Evolutionary conservation across 2,113 vertebrate species (phyloP), one percentile per base, ranked within the genome.

Genomic region (Sinocyclocheilus grahami): DNA sequence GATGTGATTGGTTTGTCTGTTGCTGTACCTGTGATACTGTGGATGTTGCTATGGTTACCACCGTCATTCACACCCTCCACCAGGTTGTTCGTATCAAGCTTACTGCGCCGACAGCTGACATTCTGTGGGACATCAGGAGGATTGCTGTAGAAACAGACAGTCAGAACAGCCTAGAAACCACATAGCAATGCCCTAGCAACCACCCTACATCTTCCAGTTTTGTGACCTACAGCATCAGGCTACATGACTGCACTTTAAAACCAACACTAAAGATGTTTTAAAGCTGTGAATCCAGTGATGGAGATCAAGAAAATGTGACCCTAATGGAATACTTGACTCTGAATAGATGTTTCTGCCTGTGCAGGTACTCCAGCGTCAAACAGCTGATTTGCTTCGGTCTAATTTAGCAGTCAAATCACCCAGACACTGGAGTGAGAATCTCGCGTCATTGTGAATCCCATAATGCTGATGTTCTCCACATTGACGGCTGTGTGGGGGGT

Each of bases 11-110:
- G 6, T 33, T 18, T 18, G 27, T 18, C 65, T 33, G 65, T 1
- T 1, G 62, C 62, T 33, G 39, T 90, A 97, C 97, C 97, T 13
- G 97, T 96, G 85, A 97, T 96, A 53, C 94, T 95, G 0, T 94
- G 94, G 69, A 96, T 86, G 85, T 78, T 93, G 74, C 92, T 93
- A 8, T 83, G 48, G 81, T 83, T 83, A n/a, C 46, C 48, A 10
- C 91, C 27, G 14, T 96, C 96, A 0, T 92, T 93, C 11, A 94
- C 89, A 1, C 93, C 90, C 65, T 96, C 94, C 3, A n/a, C 0
- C 42, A 67, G 39, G 11, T 92, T 90, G 0, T 62, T 92, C 1
- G 2, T 37, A 0, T 93, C 84, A 16, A 97, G 91, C 2, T 51
- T 93, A 69, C 55, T 42, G 30, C 94, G 94, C 58, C 94, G 93